phyloP scores from a whole-genome alignment of 2,888 invertebrate species.

The Mesodorylaimus sp. region DNA sequence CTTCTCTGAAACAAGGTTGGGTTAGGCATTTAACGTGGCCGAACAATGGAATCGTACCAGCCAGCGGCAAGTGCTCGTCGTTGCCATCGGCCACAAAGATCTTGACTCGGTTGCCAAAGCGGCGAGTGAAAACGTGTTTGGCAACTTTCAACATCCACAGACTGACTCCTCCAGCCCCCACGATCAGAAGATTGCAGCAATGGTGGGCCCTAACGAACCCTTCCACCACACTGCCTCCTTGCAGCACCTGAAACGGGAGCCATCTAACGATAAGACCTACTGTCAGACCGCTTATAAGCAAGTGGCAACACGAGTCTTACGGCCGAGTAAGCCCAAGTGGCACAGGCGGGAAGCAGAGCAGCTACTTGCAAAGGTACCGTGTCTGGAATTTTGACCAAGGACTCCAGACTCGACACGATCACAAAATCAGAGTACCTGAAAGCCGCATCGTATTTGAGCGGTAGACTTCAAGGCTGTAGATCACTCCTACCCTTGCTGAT shows the following conservation, averaged over 20 bases:
- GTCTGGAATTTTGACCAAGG: conserved; percentile 66
- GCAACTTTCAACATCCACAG: conserved; percentile 79
- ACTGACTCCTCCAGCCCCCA: conserved; percentile 80
- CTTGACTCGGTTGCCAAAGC: conserved; percentile 27
- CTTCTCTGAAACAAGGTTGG: too few relatives aligned
- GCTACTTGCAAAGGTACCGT: conserved; percentile 63
- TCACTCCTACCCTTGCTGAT: conserved; percentile 4
- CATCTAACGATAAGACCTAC: too few relatives aligned
- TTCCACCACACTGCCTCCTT: conserved; percentile 26
- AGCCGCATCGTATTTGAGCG: too few relatives aligned
- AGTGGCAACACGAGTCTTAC: conserved; percentile 20
- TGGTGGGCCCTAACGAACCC: conserved; percentile 25
- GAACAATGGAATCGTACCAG: too few relatives aligned
- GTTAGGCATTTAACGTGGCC: too few relatives aligned
- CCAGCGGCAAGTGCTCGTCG: conserved; percentile 27
- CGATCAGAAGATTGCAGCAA: conserved; percentile 59
- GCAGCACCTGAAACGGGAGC: too few relatives aligned
- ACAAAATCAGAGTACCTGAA: conserved; percentile 59
- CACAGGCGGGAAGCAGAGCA: conserved; percentile 81
- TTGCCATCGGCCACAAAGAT: conserved; percentile 30
- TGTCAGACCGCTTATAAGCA: too few relatives aligned
- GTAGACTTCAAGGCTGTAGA: background rate
- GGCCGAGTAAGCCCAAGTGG: conserved; percentile 70
- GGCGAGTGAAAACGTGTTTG: conserved; percentile 54
- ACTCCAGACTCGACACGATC: conserved; percentile 67